Base-by-base conservation (phyloP, 37 sponge, comb jelly and placozoan genomes). In the Hormiphora californensis region DNA sequence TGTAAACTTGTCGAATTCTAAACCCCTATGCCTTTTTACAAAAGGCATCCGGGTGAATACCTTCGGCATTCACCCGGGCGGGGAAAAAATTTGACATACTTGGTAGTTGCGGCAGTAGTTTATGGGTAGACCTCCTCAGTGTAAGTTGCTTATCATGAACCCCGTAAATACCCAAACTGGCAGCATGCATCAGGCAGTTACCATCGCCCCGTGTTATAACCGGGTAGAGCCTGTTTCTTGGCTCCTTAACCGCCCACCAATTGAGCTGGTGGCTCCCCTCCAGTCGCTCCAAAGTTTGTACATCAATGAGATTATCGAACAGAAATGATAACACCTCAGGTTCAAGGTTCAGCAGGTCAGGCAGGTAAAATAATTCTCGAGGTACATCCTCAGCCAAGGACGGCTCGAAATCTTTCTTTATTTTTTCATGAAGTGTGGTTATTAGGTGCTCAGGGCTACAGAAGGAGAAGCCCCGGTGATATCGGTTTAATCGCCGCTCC, bases 181-280 rank as follows among this genome's bases (percentile, higher is more conserved):
- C 97, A 37, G 97, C 97, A 86, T 96, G 97, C 2, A 96, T 87
- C 31, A 96, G 89, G 63, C 97, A 96, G 88, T 96, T 96, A 1
- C 97, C 97, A 78, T 96, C 97, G 31, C 97, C 97, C 3, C 90
- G 88, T 12, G 97, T 96, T 30, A 89, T 88, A 53, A 96, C 86
- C 0, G 97, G 97, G 28, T 65, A 65, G 7, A 65, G 28, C 37
- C 67, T 11, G 67, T 65, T 65, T 39, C 35, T 65, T 4, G 67
- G 67, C 37, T 65, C 67, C 28, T 65, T 65, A 4, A 65, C 17
- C 3, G 67, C 67, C 67, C 67, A 65, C 67, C 67, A 65, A 33
- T 65, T 65, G 37, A 65, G 67, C 11, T 65, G 67, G 67, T 65
- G 67, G 28, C 32, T 36, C 38, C 35, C 38, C 67, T 65, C 67